These are phyloP conservation scores for Pristis pectinata DNA, from an alignment of 2,797 vertebrate genomes.

Conservation along the genomic window DNA sequence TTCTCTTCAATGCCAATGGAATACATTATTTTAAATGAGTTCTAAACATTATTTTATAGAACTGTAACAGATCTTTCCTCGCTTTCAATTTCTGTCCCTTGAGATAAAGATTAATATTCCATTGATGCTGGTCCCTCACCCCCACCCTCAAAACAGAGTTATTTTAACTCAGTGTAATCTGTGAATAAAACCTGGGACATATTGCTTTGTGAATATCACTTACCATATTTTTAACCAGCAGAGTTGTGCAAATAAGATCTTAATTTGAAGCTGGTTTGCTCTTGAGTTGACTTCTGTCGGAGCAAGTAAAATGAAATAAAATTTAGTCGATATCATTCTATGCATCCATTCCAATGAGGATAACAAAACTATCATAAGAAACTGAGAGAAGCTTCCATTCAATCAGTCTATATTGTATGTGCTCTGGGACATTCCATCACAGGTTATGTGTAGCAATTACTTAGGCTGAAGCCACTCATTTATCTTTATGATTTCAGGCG, in stretches of 20 bases:
- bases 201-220: neutral
- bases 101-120: neutral
- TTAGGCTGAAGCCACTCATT: neutral
- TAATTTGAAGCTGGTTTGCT: neutral
- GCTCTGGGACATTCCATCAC: neutral
- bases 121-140: too few species aligned
- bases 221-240: neutral
- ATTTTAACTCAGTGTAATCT: neutral
- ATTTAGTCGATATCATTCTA: neutral
- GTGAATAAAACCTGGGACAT: neutral
- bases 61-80: neutral
- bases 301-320: neutral
- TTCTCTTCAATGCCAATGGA: neutral
- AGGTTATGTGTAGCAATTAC: neutral
- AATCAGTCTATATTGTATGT: neutral
- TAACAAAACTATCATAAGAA: neutral
- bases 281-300: neutral
- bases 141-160: neutral
- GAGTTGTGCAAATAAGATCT: neutral
- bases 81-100: neutral
- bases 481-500: neutral
- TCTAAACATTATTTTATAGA: neutral
- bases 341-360: neutral
- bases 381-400: neutral
- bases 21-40: neutral